Evolutionary conservation across 2,113 vertebrate genomes (phyloP), one percentile per base, ranked within the genome.

Genomic region (Otolemur garnettii): DNA sequence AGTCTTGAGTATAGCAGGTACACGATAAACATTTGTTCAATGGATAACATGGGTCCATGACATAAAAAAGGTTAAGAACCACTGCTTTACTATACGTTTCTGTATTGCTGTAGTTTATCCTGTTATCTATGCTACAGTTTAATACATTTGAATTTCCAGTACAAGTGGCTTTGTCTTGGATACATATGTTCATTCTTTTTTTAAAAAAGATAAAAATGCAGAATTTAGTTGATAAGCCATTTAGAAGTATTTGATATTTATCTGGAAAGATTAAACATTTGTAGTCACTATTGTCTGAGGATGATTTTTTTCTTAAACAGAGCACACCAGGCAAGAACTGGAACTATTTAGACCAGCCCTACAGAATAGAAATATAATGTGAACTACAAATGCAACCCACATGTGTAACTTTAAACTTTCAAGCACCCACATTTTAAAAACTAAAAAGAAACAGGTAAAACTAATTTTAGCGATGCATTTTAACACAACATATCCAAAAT

Each of bases 231-330:
- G 60, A 82, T 42, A 93, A 19, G 60, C 21, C 78, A 69, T 42
- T 94, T 64, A 33, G 96, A 96, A 90, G 5, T n/a, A 50, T 69
- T 82, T 86, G 35, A 45, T 80, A 71, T 53, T 62, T 87, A 50
- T 71, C 91, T 68, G 7, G 72, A 91, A 81, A 86, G 15, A 64
- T 75, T 82, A 81, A 91, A 79, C 3, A n/a, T 71, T 38, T 86
- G 59, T 69, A 92, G 55, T 66, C 21, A 14, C 33, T 71, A 35
- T 92, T 64, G 10, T 45, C 64, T 35, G 86, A 95, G 28, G 33
- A 59, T 60, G 1, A 38, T 75, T 96, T 94, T 86, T 94, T 86
- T 78, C 77, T 95, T 92, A 75, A 75, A 62, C n/a, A 95, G 78
- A 91, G 18, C 45, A 69, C 14, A 62, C 1, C 30, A 22, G 81